These are phyloP conservation scores for Melipona quadrifasciata DNA, from an alignment of 1,140 invertebrate species.

Conservation along the genomic window DNA sequence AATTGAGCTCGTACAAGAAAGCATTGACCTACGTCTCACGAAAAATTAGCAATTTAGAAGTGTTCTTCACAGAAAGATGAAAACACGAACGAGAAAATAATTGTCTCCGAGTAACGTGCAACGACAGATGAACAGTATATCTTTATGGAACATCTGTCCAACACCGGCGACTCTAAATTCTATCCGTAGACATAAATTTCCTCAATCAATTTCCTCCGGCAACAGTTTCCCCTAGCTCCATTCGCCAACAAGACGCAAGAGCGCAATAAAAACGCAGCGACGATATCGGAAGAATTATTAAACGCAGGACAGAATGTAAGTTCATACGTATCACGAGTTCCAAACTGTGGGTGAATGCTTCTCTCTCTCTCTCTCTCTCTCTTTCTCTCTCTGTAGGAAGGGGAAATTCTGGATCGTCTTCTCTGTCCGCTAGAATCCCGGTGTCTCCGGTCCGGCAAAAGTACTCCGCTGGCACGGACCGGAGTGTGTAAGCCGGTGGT, in stretches of 20 bases:
- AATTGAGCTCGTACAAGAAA: too few relatives aligned
- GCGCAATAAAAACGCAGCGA: background rate
- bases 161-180: background rate
- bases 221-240: background rate
- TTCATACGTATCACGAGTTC: background rate
- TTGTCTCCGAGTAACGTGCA: too few relatives aligned
- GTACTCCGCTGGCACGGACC: constrained; percentile 54
- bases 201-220: background rate
- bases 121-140: background rate
- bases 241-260: background rate
- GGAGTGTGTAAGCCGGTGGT: constrained; percentile 26
- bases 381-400: constrained; percentile 28
- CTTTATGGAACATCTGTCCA: background rate
- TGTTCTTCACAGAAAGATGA: too few relatives aligned
- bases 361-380: too few relatives aligned
- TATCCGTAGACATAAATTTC: background rate
- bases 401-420: constrained; percentile 53
- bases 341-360: background rate
- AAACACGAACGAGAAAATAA: too few relatives aligned
- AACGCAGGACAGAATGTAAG: background rate
- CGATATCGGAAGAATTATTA: background rate
- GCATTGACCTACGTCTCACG: too few relatives aligned
- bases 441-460: constrained; percentile 43
- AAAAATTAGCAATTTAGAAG: too few relatives aligned
- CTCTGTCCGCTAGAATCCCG: constrained; percentile 49